Evolutionary conservation across 2,888 invertebrate species (phyloP).

Genomic region (Drosophila prolongata): DNA sequence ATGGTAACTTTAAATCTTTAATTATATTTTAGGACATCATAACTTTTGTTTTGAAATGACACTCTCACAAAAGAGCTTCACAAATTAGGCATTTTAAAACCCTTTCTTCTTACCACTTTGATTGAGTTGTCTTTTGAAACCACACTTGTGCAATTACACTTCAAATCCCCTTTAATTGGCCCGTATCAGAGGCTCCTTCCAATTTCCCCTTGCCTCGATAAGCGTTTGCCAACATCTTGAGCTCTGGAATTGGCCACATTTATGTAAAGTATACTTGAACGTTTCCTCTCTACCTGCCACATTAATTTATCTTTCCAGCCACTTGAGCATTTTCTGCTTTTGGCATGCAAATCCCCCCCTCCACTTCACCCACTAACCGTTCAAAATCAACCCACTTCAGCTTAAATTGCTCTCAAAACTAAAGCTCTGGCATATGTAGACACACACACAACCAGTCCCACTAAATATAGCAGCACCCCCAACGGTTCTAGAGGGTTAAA

Average conservation of each 20-base stretch:
- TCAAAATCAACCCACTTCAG: slow-evolving; percentile 57
- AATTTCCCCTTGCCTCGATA: slow-evolving; percentile 10
- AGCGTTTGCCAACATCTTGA: slow-evolving; percentile 17
- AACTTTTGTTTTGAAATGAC: too few species aligned
- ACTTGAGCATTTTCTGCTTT: slow-evolving; percentile 44
- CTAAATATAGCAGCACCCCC: slow-evolving; percentile 47
- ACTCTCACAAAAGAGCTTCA: too few species aligned
- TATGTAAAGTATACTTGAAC: slow-evolving; percentile 54
- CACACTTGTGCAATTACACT: slow-evolving; percentile 1
- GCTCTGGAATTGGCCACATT: slow-evolving; percentile 58
- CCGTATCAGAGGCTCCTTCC: slow-evolving; percentile 3
- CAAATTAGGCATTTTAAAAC: too few species aligned
- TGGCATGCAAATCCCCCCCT: slow-evolving; percentile 60
- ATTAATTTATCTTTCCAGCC: slow-evolving; percentile 54
- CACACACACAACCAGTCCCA: slow-evolving; percentile 26
- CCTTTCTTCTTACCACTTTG: not conserved
- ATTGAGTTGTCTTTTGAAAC: not conserved
- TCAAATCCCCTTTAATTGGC: slow-evolving; percentile 8
- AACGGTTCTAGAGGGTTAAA: slow-evolving; percentile 11
- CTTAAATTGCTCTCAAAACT: slow-evolving; percentile 58
- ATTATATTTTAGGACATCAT: too few species aligned
- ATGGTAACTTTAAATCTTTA: too few species aligned
- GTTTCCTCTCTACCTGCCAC: slow-evolving; percentile 51
- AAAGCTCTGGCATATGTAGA: slow-evolving; percentile 24
- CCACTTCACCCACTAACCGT: slow-evolving; percentile 43